Evolutionary conservation across 1,140 invertebrate genomes (phyloP), one percentile per base, ranked within the genome.

Genomic region (Bombus difficillimus): DNA sequence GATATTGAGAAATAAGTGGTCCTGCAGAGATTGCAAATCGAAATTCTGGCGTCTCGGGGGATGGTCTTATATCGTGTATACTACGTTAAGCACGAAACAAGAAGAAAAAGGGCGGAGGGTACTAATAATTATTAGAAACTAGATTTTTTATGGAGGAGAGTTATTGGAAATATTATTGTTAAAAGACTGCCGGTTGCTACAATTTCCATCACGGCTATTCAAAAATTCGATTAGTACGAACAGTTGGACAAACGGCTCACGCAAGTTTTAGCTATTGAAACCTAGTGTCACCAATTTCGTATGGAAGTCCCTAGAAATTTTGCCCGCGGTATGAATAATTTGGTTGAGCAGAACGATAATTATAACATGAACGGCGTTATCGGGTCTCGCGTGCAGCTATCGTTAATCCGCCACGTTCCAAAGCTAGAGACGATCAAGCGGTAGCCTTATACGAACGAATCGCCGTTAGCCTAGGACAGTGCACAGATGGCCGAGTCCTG

Each of bases 401-500:
- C 77, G n/a, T 57, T 82, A 82, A 86, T 74, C 43, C 80, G n/a
- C 10, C 68, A 39, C 39, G 47, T 37, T 76, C 32, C 68, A 32
- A 59, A 34, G 41, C 22, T 62, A 18, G 25, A 39, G 34, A 59
- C 22, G 72, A 83, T 62, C 43, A 71, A 77, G 32, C 47, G 25
- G 47, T 22, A 25, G 43, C 73, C 73, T 75, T 47, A 12, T 41
- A 53, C 39, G 39, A 18, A 32, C 64, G 64, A 71, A 43, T 73
- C 13, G 72, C 75, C 62, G 32, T 66, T n/a, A 12, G 68, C 39
- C 53, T 32, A 47, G 82, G 64, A 83, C 77, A 34, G 69, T 47
- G 75, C 88, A 66, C 89, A 90, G 89, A 90, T 90, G 89, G 89
- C 62, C 72, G 34, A 76, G 80, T 69, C 77, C 84, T 76, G 83